phyloP scores from a whole-genome alignment of 2,888 invertebrate genomes.

The Agrochola lota region DNA sequence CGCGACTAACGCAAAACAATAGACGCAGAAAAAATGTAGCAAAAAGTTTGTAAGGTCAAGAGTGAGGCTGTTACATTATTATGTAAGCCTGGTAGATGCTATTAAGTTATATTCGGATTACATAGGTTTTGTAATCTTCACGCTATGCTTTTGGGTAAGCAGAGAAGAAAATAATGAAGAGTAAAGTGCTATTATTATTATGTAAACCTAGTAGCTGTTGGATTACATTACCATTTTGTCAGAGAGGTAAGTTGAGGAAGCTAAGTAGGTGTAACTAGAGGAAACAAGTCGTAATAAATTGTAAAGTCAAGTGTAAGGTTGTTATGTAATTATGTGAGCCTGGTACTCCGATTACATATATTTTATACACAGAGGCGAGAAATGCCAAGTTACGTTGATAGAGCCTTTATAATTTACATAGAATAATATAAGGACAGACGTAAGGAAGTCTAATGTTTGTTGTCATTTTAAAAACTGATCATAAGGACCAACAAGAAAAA shows the following conservation, averaged over 20 bases:
- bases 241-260: slow-evolving; percentile 29
- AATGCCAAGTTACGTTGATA: background rate
- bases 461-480: too few species aligned
- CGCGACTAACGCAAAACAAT: slow-evolving; percentile 57
- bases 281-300: slow-evolving; percentile 32
- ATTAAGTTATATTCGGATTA: background rate
- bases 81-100: slow-evolving; percentile 23
- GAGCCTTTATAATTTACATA: background rate
- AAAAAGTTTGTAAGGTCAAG: slow-evolving; percentile 59
- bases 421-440: background rate
- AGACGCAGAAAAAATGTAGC: slow-evolving; percentile 53
- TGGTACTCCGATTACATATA: slow-evolving; percentile 30
- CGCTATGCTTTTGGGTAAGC: background rate
- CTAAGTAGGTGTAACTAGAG: slow-evolving; percentile 10
- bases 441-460: background rate
- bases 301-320: slow-evolving; percentile 24
- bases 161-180: background rate
- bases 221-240: slow-evolving; percentile 24
- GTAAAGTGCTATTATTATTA: background rate
- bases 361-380: slow-evolving; percentile 6
- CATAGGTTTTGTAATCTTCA: slow-evolving; percentile 5
- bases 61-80: slow-evolving; percentile 1
- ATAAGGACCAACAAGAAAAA: background rate
- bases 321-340: slow-evolving; percentile 37
- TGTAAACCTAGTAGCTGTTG: slow-evolving; percentile 13